Conservation (phyloP, 2,797 vertebrate genomes). For the Melopsittacus undulatus region DNA sequence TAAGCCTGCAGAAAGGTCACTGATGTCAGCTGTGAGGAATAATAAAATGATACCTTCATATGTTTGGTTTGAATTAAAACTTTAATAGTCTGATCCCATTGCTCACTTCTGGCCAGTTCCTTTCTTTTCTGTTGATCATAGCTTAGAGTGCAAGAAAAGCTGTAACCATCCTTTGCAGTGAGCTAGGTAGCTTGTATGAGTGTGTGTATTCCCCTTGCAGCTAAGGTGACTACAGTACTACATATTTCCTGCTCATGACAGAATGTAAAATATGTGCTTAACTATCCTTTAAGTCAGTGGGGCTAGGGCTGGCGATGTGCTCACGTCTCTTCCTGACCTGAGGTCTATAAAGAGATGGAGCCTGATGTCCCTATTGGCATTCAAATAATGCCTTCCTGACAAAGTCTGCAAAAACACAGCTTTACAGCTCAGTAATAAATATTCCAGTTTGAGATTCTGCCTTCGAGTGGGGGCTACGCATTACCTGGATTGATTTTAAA, state of each 20-base stretch:
- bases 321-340: neutral
- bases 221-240: neutral
- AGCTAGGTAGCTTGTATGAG: neutral
- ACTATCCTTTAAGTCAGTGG: neutral
- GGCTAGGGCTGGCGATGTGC: neutral
- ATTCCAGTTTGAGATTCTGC: conserved; percentile 10
- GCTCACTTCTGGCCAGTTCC: neutral
- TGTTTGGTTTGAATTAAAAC: neutral
- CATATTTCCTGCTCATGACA: neutral
- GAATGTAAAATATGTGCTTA: conserved; percentile 21
- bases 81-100: neutral
- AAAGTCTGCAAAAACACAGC: conserved; percentile 14
- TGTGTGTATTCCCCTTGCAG: conserved; percentile 14
- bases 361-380: conserved; percentile 4
- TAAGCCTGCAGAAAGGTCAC: neutral
- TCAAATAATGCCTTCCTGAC: neutral
- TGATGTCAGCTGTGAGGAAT: neutral
- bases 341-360: conserved; percentile 1
- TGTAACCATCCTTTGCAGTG: neutral
- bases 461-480: neutral
- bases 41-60: neutral
- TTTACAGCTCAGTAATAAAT: conserved; percentile 34
- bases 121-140: neutral
- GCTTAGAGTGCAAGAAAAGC: neutral
- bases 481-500: conserved; percentile 40